Base-by-base conservation (phyloP, 35 echinoderm and acorn worm species). In the Heliocidaris erythrogramma region DNA sequence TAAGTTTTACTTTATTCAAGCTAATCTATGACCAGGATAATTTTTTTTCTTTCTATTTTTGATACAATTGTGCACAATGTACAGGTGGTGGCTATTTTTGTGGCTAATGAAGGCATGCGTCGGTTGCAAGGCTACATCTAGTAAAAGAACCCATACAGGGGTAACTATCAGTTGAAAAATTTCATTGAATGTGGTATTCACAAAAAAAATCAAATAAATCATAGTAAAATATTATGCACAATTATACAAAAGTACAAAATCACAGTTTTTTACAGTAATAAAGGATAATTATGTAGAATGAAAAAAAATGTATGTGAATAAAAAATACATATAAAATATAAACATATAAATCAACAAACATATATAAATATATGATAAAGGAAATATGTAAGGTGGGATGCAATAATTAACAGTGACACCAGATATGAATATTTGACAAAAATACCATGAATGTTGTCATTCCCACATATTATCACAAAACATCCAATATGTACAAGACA, bases 71-170 rank as follows among this genome's bases (percentile, higher is more conserved):
- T 71, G 78, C 35, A 59, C 24, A 85, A 85, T 85, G 50, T 32
- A 85, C 49, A 93, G 21, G 47, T 53, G n/a, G 21, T 31, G 31
- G 53, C 92, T 29, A 78, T 49, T 35, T 21, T 71, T 61, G 4
- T 30, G 14, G 85, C 48, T 32, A 35, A 53, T 92, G 32, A 52
- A 94, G 59, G 93, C 78, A 85, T 78, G 59, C 78, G n/a, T 27
- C 5, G 78, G 78, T 85, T 30, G 60, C 31, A 85, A 48, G 12
- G 48, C 24, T 84, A 85, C 32, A 32, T 49, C 49, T 95, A 96
- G 93, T 96, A 96, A 91, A 96, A 96, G 85, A 96, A 96, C 24
- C 96, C 96, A 95, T 96, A 96, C 56, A 91, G 90, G 24, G 96
- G 96, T 47, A 96, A 93, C 96, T 96, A 94, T 90, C 31, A 32